A percentile compares a stretch with the other conserved stretches of the same genome.
Conservation (phyloP, 2,797 vertebrate genomes). For the Cottoperca gobio region DNA sequence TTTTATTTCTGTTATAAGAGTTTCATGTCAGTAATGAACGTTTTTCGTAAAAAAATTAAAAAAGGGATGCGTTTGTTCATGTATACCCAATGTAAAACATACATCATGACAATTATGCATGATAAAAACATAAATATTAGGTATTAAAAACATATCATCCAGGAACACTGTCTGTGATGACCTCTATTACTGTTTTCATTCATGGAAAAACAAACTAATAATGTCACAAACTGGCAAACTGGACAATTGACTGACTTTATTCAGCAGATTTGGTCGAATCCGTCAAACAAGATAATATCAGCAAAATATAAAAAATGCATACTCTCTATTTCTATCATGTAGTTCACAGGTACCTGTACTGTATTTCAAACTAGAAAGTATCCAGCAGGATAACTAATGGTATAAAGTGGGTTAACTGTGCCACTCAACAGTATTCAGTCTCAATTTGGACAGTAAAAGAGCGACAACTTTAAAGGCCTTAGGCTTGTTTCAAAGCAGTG, state of each 20-base stretch:
- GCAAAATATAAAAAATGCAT: slow-evolving; percentile 24
- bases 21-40: background rate
- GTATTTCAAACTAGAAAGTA: slow-evolving; percentile 15
- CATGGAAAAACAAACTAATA: slow-evolving; percentile 1
- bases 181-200: background rate
- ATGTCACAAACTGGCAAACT: slow-evolving; percentile 8
- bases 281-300: background rate
- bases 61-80: background rate
- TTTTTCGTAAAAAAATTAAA: too few species aligned
- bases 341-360: background rate
- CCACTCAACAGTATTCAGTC: slow-evolving; percentile 55
- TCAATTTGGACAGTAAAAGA: slow-evolving; percentile 64
- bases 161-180: background rate
- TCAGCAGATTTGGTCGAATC: slow-evolving; percentile 7
- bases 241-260: background rate
- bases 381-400: slow-evolving; percentile 40
- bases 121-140: background rate
- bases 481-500: slow-evolving; percentile 57
- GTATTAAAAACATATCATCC: slow-evolving; percentile 1
- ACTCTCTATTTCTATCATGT: slow-evolving; percentile 5
- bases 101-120: background rate
- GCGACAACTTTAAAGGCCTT: slow-evolving; percentile 52
- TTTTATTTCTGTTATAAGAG: background rate
- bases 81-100: too few species aligned
- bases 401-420: slow-evolving; percentile 47